A percentile compares a stretch with the other conserved stretches of the same genome.
Evolutionary conservation across 1,140 invertebrate species (phyloP).

Genomic region (Scaptomyza montana): DNA sequence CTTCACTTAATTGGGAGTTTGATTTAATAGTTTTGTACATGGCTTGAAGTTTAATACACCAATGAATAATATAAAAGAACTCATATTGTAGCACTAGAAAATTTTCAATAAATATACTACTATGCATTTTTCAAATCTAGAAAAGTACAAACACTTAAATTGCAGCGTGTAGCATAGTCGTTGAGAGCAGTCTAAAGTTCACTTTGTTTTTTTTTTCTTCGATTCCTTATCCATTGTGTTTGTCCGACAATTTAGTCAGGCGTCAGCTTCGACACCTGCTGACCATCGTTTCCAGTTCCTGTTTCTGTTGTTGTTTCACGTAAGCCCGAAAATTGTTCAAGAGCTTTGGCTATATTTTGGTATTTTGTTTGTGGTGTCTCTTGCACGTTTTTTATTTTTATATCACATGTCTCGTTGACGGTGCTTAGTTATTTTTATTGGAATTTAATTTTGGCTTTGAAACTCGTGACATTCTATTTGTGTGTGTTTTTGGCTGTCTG

Average conservation of each 20-base stretch:
- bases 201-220: constrained; percentile 23
- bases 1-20: too few species aligned
- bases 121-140: too few species aligned
- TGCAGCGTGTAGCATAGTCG: constrained; percentile 18
- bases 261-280: constrained; percentile 77
- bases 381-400: constrained; percentile 6
- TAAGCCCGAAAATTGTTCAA: constrained; percentile 51
- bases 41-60: too few species aligned
- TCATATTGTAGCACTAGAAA: too few species aligned
- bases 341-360: constrained; percentile 28
- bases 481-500: constrained; percentile 37
- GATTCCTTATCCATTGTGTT: constrained; percentile 44
- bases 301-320: constrained; percentile 44
- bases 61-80: too few species aligned
- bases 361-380: constrained; percentile 11
- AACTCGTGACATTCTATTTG: constrained; percentile 70
- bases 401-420: constrained; percentile 42
- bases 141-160: not conserved
- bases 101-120: too few species aligned
- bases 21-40: too few species aligned
- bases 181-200: rapidly evolving
- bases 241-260: constrained; percentile 70
- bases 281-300: constrained; percentile 63
- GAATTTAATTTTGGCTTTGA: constrained; percentile 75
- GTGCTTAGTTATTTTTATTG: constrained; percentile 44